Conservation (phyloP, 1,140 invertebrate genomes). For the Drosophila nigromelanica region DNA sequence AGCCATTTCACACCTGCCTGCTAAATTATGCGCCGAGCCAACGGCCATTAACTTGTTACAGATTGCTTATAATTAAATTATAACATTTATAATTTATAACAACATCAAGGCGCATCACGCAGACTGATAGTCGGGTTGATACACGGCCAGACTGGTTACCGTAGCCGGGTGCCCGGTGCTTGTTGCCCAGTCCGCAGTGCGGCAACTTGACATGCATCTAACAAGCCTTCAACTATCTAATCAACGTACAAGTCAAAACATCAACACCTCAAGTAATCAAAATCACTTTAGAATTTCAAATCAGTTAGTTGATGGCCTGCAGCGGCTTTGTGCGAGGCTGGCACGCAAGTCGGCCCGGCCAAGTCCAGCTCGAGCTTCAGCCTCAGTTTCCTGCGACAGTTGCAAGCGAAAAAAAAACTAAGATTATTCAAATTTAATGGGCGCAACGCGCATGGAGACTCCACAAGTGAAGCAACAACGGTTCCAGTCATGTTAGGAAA, state of each 20-base stretch:
- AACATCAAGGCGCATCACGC: constrained; percentile 54
- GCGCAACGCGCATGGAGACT: constrained; percentile 68
- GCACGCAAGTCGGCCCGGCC: constrained; percentile 55
- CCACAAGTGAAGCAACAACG: constrained; percentile 54
- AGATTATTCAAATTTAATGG: constrained; percentile 83
- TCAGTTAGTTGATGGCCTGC: constrained; percentile 65
- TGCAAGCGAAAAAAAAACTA: constrained; percentile 47
- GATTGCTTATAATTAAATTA: constrained; percentile 82
- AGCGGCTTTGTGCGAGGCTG: constrained; percentile 41
- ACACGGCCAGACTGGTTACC: constrained; percentile 2
- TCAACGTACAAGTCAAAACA: constrained; percentile 82
- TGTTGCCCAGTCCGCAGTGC: background rate
- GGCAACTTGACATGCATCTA: constrained; percentile 73
- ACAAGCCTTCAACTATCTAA: constrained; percentile 79
- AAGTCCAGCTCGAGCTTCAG: constrained; percentile 41
- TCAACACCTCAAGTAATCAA: constrained; percentile 82
- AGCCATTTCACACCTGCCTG: constrained; percentile 80
- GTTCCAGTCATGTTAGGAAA: constrained; percentile 43
- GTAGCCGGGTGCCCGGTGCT: background rate
- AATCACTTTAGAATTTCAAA: constrained; percentile 83
- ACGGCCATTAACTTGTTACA: constrained; percentile 72
- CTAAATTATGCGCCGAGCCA: constrained; percentile 59
- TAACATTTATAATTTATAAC: too few species aligned
- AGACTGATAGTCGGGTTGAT: constrained; percentile 22
- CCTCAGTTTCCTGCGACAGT: constrained; percentile 51